Evolutionary conservation across 2,797 vertebrate species (phyloP), one percentile per base, ranked within the genome.

Genomic region (Poecile montanus): DNA sequence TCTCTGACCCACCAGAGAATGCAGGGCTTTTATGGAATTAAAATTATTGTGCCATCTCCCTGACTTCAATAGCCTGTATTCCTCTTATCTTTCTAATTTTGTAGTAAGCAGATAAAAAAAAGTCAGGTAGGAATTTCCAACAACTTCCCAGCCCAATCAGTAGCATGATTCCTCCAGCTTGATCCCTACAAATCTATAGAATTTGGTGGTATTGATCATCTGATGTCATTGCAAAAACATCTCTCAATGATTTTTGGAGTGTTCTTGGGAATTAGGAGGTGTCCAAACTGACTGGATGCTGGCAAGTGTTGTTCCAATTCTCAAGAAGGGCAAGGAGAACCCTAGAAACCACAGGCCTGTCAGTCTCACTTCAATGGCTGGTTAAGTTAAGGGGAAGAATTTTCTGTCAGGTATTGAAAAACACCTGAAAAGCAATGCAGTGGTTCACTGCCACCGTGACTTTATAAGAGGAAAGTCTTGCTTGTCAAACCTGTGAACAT

Each of bases 291-390:
- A 34, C 25, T 19, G 45, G 25, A 50, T 42, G 19, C 12, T 58
- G 54, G 4, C 7, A 12, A 44, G 14, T 16, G 5, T 25, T 36
- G 20, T 25, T 51, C 54, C 0, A 0, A 10, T 34, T 42, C 40
- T 42, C 45, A 42, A 38, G 36, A 50, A 60, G 20, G 25, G 13
- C 10, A 60, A 34, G 30, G 16, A 68, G 25, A 22, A 34, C 19
- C 10, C 25, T 0, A 2, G 16, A 42, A 42, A 51, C 3, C 30
- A 23, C 36, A 50, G 25, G 19, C 10, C 16, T 58, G 30, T 19
- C 30, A 80, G 30, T 7, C 19, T 34, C 23, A 22, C 30, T n/a
- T 50, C 54, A 42, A 44, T 30, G 19, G 16, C 54, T 60, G 45
- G 8, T 50, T 25, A 50, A 34, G 16, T 34, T 34, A 80, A 19